A percentile compares a stretch with the other conserved stretches of the same genome.
phyloP scores from a whole-genome alignment of 1,140 invertebrate species.

The Bombus cullumanus region DNA sequence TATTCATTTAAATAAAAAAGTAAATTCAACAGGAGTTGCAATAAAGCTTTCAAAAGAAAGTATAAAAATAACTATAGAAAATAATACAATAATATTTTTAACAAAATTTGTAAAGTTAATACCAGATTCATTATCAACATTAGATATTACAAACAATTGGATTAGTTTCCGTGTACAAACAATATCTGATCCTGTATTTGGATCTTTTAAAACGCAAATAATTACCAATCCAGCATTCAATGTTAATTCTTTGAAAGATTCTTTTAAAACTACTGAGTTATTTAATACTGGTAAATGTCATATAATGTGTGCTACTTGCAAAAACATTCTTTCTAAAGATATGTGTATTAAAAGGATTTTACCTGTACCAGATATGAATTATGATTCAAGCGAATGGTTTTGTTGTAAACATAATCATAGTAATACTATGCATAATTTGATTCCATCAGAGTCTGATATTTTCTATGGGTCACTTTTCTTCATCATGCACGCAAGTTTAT shows the following conservation, averaged over 20 bases:
- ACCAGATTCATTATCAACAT: constrained; percentile 73
- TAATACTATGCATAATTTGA: constrained; percentile 56
- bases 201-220: constrained; percentile 75
- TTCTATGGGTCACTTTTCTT: constrained; percentile 76
- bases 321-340: constrained; percentile 71
- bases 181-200: constrained; percentile 70
- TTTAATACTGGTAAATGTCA: constrained; percentile 55
- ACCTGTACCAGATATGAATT: constrained; percentile 75
- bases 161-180: constrained; percentile 79
- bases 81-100: constrained; percentile 60
- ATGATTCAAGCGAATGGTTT: constrained; percentile 78
- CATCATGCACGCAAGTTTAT: constrained; percentile 68
- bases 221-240: constrained; percentile 50
- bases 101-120: constrained; percentile 72
- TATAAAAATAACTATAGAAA: constrained; percentile 65
- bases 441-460: constrained; percentile 73
- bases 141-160: constrained; percentile 74
- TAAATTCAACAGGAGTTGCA: constrained; percentile 57
- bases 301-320: constrained; percentile 71
- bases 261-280: constrained; percentile 50
- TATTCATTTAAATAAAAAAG: constrained; percentile 66
- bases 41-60: constrained; percentile 72
- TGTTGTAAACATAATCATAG: constrained; percentile 74
- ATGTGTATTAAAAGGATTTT: constrained; percentile 73
- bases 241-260: constrained; percentile 25